Evolutionary conservation across 1,140 invertebrate genomes (phyloP).

Genomic region (Cydia strobilella): DNA sequence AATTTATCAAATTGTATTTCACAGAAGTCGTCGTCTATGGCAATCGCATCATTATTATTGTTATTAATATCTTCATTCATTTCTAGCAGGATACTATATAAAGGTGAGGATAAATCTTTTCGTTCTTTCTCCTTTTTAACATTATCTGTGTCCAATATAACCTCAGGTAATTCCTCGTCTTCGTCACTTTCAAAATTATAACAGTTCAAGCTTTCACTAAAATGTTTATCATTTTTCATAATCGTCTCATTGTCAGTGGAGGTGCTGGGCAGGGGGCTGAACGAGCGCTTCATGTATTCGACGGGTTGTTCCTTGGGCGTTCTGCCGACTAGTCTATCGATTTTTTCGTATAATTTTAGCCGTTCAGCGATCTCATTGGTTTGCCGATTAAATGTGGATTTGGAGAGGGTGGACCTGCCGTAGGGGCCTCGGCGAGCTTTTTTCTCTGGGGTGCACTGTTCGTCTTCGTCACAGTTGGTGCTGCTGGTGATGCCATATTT

Average conservation of each 20-base stretch:
- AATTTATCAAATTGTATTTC: conserved; percentile 17
- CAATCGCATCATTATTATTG: conserved; percentile 8
- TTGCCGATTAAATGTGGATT: conserved; percentile 43
- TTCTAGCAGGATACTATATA: not conserved
- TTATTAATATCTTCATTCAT: conserved; percentile 6
- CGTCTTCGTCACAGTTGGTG: not conserved
- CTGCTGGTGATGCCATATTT: conserved; percentile 6
- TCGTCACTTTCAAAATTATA: conserved; percentile 9
- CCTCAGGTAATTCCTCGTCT: conserved; percentile 3
- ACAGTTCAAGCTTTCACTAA: conserved; percentile 43
- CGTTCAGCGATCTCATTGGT: conserved; percentile 40
- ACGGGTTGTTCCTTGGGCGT: not conserved
- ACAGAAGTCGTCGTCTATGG: not conserved
- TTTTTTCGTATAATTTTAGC: conserved; percentile 37
- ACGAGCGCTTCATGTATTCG: conserved; percentile 23
- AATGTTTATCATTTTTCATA: conserved; percentile 44
- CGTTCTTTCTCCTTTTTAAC: not conserved
- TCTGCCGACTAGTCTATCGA: not conserved
- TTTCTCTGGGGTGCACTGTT: not conserved
- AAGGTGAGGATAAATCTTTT: not conserved
- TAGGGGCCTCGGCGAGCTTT: not conserved
- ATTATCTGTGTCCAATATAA: not conserved
- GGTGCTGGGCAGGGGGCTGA: conserved; percentile 50
- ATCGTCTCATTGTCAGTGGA: conserved; percentile 44
- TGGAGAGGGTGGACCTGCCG: conserved; percentile 20